Evolutionary conservation across 2,113 vertebrate species (phyloP).

Genomic region (Hydropotes inermis): DNA sequence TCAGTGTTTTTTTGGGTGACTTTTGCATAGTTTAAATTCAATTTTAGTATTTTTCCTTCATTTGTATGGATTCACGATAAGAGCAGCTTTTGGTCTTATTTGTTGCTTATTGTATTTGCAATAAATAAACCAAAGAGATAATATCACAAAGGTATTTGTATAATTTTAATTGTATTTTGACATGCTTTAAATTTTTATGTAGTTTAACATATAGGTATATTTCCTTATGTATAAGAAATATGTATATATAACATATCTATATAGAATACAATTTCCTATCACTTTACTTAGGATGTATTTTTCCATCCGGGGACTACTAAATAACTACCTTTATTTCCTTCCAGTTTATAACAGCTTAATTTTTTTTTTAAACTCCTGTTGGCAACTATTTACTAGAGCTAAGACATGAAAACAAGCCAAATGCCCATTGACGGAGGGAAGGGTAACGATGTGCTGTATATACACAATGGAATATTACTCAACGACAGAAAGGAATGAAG

Average conservation of each 20-base stretch:
- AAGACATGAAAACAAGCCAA: background rate
- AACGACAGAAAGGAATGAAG: background rate
- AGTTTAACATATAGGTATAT: background rate
- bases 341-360: background rate
- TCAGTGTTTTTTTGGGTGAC: background rate
- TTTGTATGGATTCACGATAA: background rate
- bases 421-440: background rate
- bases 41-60: background rate
- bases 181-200: background rate
- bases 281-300: background rate
- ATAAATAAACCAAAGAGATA: background rate
- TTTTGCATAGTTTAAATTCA: background rate
- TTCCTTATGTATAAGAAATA: background rate
- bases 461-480: background rate
- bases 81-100: background rate
- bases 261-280: background rate
- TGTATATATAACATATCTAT: background rate
- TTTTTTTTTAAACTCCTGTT: background rate
- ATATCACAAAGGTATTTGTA: background rate
- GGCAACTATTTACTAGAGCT: background rate
- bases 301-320: background rate
- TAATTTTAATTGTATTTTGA: background rate
- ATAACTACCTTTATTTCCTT: conserved; percentile 7
- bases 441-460: fast-evolving
- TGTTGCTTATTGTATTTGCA: background rate